Conservation (phyloP, 2,797 vertebrate species). For the Potorous gilbertii region DNA sequence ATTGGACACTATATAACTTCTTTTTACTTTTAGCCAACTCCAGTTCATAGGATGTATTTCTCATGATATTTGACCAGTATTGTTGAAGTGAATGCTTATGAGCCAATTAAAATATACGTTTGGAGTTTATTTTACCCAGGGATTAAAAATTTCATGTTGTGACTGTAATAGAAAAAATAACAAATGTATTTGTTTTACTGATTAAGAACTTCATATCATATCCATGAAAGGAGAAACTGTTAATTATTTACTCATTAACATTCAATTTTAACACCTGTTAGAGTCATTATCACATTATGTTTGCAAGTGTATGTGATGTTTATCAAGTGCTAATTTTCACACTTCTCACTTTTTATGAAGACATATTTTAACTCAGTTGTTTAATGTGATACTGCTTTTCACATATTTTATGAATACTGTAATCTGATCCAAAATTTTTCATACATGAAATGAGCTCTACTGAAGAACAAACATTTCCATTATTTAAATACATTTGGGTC, state of each 20-base stretch:
- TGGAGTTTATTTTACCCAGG: background rate
- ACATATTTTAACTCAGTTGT: slow-evolving; percentile 33
- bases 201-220: background rate
- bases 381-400: slow-evolving; percentile 26
- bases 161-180: background rate
- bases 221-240: background rate
- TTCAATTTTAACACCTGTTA: slow-evolving; percentile 7
- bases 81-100: background rate
- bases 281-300: background rate
- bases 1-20: rapidly evolving
- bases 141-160: background rate
- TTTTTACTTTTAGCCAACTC: background rate
- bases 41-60: background rate
- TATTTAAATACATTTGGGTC: background rate
- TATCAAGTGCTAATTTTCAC: slow-evolving; percentile 33
- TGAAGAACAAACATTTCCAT: background rate
- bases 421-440: slow-evolving; percentile 30
- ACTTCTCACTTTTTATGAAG: slow-evolving; percentile 22
- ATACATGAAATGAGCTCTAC: background rate
- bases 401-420: background rate
- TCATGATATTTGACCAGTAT: too few relatives aligned
- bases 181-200: background rate
- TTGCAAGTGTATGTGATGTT: slow-evolving; percentile 32
- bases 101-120: background rate
- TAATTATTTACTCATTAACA: background rate